These are phyloP conservation scores for Eublepharis macularius DNA, from an alignment of 2,113 vertebrate genomes.

Conservation along the genomic window DNA sequence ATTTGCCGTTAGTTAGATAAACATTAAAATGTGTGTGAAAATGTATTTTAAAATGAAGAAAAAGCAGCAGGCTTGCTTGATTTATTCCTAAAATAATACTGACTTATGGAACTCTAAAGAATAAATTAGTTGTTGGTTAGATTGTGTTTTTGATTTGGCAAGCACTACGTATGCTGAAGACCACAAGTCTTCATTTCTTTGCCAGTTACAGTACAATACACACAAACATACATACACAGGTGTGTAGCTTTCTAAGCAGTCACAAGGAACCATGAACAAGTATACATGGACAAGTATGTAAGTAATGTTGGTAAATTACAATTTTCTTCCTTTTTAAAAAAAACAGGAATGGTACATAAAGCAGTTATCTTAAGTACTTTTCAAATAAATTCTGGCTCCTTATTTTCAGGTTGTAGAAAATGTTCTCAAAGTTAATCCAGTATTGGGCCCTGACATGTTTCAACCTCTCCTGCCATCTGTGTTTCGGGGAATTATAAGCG, in stretches of 20 bases:
- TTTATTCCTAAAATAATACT: not conserved
- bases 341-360: not conserved
- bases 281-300: not conserved
- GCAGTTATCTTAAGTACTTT: not conserved
- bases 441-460: conserved; percentile 90
- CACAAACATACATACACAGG: not conserved
- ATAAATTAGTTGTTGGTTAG: not conserved
- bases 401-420: conserved; percentile 91
- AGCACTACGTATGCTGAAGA: not conserved
- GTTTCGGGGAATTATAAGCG: conserved; percentile 89
- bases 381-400: not conserved
- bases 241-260: not conserved
- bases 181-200: not conserved
- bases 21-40: not conserved
- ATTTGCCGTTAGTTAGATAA: not conserved
- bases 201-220: not conserved
- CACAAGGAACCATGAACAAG: not conserved
- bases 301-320: not conserved
- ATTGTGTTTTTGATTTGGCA: not conserved
- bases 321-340: not conserved
- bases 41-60: not conserved
- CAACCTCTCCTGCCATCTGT: conserved; percentile 88
- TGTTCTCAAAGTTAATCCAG: conserved; percentile 90
- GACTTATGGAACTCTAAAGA: not conserved
- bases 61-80: not conserved